phyloP scores from a whole-genome alignment of 2,888 invertebrate genomes.

The Cerastis leucographa region DNA sequence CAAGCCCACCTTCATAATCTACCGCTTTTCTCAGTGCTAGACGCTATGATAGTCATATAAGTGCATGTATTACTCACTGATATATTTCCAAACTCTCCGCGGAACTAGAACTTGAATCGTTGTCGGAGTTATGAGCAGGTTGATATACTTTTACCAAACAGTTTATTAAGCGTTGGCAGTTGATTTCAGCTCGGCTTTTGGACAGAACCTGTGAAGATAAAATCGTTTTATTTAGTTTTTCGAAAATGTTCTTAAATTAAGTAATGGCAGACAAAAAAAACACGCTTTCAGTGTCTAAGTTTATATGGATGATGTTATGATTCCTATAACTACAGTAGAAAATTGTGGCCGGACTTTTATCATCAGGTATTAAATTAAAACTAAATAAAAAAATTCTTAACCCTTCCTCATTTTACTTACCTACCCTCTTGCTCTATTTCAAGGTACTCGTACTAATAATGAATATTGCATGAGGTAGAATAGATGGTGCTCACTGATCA shows the following conservation, averaged over 20 bases:
- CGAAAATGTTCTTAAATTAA: neutral
- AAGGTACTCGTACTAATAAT: slow-evolving; percentile 9
- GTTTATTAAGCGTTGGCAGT: slow-evolving; percentile 93
- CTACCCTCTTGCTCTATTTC: neutral
- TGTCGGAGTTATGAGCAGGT: slow-evolving; percentile 88
- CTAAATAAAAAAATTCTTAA: neutral
- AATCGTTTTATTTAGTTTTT: neutral
- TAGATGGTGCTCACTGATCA: slow-evolving; percentile 15
- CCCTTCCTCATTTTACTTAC: neutral
- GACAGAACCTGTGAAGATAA: slow-evolving; percentile 89
- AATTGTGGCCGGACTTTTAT: neutral
- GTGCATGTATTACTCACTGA: slow-evolving; percentile 87
- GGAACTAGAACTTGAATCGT: slow-evolving; percentile 91
- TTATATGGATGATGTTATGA: neutral
- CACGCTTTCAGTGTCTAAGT: neutral
- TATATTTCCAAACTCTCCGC: slow-evolving; percentile 93
- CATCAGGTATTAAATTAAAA: neutral
- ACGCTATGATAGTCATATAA: neutral
- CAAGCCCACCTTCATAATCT: neutral
- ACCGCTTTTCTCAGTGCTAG: neutral
- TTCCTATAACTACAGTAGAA: neutral
- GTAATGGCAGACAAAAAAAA: neutral
- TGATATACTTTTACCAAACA: slow-evolving; percentile 92
- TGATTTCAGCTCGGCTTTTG: slow-evolving; percentile 92
- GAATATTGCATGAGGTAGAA: slow-evolving; percentile 45